A percentile compares a stretch with the other conserved stretches of the same genome.
Evolutionary conservation across 2,113 vertebrate species (phyloP).

Genomic region (Scophthalmus maximus): DNA sequence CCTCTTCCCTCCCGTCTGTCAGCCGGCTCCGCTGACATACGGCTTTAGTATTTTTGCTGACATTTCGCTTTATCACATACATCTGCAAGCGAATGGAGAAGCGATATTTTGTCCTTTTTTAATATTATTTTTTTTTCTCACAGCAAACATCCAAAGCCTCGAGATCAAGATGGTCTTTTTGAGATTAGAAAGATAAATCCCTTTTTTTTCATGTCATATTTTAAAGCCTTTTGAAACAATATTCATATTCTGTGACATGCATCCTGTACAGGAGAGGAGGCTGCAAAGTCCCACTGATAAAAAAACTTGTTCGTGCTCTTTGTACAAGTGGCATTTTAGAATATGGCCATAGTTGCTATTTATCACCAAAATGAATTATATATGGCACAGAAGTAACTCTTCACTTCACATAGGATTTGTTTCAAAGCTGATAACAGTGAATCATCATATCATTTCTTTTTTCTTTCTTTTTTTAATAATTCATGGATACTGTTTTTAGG

Average conservation of each 20-base stretch:
- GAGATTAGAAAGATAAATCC: conserved; percentile 81
- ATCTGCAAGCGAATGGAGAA: conserved; percentile 90
- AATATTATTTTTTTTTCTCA: conserved; percentile 66
- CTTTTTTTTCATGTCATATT: conserved; percentile 72
- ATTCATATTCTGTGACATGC: conserved; percentile 69
- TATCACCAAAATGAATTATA: conserved; percentile 37
- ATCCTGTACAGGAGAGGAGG: conserved; percentile 47
- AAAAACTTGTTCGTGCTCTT: conserved; percentile 54
- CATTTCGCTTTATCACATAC: conserved; percentile 98
- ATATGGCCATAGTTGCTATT: conserved; percentile 12
- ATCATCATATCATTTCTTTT: too few species aligned
- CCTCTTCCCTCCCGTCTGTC: conserved; percentile 97
- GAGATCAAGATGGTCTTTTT: conserved; percentile 83
- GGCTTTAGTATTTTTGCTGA: conserved; percentile 98
- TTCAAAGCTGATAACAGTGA: conserved; percentile 5
- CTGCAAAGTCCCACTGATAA: conserved; percentile 48
- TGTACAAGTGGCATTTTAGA: conserved; percentile 35
- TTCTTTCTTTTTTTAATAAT: background rate
- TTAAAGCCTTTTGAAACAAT: conserved; percentile 81
- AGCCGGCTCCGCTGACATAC: conserved; percentile 92
- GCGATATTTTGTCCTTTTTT: conserved; percentile 87
- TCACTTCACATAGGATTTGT: conserved; percentile 5
- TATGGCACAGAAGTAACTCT: conserved; percentile 13
- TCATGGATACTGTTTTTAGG: background rate
- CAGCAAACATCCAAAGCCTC: conserved; percentile 74